Base-by-base conservation (phyloP, 2,888 invertebrate genomes). In the Cryptocheilus praepositus region DNA sequence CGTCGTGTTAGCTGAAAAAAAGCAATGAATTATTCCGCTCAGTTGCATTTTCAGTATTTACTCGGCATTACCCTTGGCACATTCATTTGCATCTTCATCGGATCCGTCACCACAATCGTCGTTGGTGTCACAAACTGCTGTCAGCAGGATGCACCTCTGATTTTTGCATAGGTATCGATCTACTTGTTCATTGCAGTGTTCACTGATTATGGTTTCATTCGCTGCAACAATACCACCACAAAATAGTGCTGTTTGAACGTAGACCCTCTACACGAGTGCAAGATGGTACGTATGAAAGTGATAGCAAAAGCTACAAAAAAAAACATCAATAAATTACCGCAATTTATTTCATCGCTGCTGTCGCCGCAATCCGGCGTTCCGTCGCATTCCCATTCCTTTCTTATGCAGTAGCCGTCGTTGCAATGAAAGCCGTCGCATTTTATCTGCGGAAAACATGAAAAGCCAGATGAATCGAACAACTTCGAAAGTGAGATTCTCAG, bases 271-370 rank as follows among this genome's bases (percentile, higher is more conserved):
- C n/a, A n/a, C n/a, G n/a, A n/a, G n/a, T n/a, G n/a, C n/a, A n/a
- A n/a, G n/a, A n/a, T n/a, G n/a, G n/a, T n/a, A n/a, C n/a, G n/a
- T n/a, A n/a, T n/a, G n/a, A n/a, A n/a, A 25, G 21, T 3, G 36
- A 16, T n/a, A 28, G 18, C 0, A 16, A 22, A 8, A 28, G 52
- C 1, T 57, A 66, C 21, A 44, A 5, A 19, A 28, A 11, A 43
- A 7, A 49, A 19, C 5, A 46, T 16, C 43, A 22, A n/a, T 15
- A 86, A 86, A 22, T 90, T 87, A 89, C 92, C 87, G 77, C 95
- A 95, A 3, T 91, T 92, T 0, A 90, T 89, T 86, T 96, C 96
- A 82, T 96, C 96, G 11, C 92, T 91, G 0, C 91, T 92, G 81
- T 94, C 94, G 43, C 85, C 85, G 83, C 96, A 96, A 85, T 96